Percentiles rank a stretch among this genome's conserved stretches.
phyloP scores from a whole-genome alignment of 2,797 vertebrate species.

The Brachymystax lenok region DNA sequence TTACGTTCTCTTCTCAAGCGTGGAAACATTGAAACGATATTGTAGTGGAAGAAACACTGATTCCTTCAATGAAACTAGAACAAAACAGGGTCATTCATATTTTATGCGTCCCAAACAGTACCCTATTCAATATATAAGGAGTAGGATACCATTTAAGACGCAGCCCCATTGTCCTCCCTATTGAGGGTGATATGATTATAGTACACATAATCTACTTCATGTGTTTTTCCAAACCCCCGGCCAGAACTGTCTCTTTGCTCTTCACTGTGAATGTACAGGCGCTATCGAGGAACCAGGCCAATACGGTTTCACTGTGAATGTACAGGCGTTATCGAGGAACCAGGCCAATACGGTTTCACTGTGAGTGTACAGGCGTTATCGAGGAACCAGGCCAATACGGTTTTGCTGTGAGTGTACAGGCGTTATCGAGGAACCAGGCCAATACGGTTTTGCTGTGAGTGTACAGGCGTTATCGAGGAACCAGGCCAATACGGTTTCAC shows the following conservation, averaged over 20 bases:
- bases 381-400: slow-evolving; percentile 29
- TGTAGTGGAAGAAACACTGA: slow-evolving; percentile 16
- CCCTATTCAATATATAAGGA: background rate
- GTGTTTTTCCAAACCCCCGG: slow-evolving; percentile 67
- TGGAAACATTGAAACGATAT: slow-evolving; percentile 35
- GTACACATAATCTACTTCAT: slow-evolving; percentile 56
- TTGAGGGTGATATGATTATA: slow-evolving; percentile 59
- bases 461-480: slow-evolving; percentile 52
- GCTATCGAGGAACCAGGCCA: slow-evolving; percentile 48
- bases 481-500: slow-evolving; percentile 19
- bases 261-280: slow-evolving; percentile 40
- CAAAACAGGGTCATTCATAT: slow-evolving; percentile 53
- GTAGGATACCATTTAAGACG: background rate
- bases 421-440: slow-evolving; percentile 49
- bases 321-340: slow-evolving; percentile 53
- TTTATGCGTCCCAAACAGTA: background rate
- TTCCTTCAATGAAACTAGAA: slow-evolving; percentile 38
- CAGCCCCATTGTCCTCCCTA: slow-evolving; percentile 8
- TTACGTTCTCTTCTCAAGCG: slow-evolving; percentile 29
- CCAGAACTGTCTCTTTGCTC: slow-evolving; percentile 57
- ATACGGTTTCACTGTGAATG: slow-evolving; percentile 23
- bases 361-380: slow-evolving; percentile 48
- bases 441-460: slow-evolving; percentile 20
- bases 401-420: slow-evolving; percentile 39
- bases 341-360: slow-evolving; percentile 16